phyloP scores from a whole-genome alignment of 2,113 vertebrate species.

The Phalacrocorax brasilianus region DNA sequence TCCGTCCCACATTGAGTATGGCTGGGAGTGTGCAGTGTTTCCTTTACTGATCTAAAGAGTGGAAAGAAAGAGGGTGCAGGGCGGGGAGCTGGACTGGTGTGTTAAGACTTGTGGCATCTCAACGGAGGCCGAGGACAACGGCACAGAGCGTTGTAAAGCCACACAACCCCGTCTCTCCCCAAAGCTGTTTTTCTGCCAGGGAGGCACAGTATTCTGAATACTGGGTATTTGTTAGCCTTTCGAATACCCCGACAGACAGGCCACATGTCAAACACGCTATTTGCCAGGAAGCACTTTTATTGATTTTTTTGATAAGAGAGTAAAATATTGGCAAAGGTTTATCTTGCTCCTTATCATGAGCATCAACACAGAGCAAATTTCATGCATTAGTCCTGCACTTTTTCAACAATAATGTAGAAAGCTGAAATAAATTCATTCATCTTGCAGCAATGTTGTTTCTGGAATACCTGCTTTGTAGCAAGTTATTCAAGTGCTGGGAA shows the following conservation, averaged over 20 bases:
- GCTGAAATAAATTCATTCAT: conserved; percentile 2
- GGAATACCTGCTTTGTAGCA: neutral
- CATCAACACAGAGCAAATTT: conserved; percentile 18
- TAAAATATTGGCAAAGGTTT: conserved; percentile 50
- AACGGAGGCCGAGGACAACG: neutral
- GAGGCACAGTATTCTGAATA: neutral
- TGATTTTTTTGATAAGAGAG: conserved; percentile 42
- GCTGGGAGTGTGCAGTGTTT: neutral
- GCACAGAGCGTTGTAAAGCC: neutral
- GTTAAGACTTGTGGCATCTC: neutral
- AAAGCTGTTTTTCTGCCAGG: neutral
- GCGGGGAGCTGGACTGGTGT: neutral
- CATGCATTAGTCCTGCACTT: neutral
- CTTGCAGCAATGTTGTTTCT: neutral
- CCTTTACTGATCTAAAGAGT: neutral
- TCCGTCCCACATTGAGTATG: rapidly evolving
- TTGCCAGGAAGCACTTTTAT: conserved; percentile 47
- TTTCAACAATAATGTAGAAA: neutral
- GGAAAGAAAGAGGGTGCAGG: neutral
- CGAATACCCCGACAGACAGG: neutral
- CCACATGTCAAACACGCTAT: conserved; percentile 11
- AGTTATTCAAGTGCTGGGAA: neutral
- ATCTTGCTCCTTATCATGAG: neutral
- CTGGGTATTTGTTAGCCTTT: neutral
- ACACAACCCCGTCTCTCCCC: neutral